phyloP scores from a whole-genome alignment of 2,888 invertebrate genomes.

The Drosophila pseudotalamancana region DNA sequence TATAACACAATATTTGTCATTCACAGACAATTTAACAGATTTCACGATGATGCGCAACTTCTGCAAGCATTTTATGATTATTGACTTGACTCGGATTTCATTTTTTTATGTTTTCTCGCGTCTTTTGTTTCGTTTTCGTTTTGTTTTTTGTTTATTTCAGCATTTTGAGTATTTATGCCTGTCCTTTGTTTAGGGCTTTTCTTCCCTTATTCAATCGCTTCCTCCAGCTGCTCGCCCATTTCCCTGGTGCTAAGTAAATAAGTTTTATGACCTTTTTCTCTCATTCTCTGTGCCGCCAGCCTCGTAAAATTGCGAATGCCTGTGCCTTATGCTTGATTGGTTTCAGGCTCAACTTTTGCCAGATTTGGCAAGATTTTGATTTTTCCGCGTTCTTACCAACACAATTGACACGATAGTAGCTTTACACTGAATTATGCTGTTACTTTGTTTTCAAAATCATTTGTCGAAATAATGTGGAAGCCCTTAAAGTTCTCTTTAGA shows the following conservation, averaged over 20 bases:
- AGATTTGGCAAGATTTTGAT: slow-evolving; percentile 14
- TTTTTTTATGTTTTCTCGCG: slow-evolving; percentile 24
- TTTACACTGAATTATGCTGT: background rate
- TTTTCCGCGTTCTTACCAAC: background rate
- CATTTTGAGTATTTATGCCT: slow-evolving; percentile 53
- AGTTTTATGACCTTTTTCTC: slow-evolving; percentile 72
- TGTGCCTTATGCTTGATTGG: slow-evolving; percentile 72
- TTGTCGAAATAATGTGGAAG: too few relatives aligned
- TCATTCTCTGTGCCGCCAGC: slow-evolving; percentile 32
- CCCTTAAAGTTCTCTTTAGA: background rate
- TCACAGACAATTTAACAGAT: slow-evolving; percentile 77
- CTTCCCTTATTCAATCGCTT: slow-evolving; percentile 11
- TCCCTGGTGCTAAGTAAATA: slow-evolving; percentile 71
- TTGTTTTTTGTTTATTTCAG: slow-evolving; percentile 32
- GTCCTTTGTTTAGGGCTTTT: slow-evolving; percentile 58
- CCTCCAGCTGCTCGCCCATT: slow-evolving; percentile 32
- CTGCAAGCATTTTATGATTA: slow-evolving; percentile 67
- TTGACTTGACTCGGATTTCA: slow-evolving; percentile 55
- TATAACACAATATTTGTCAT: slow-evolving; percentile 79
- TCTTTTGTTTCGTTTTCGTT: slow-evolving; percentile 7
- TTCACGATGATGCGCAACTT: slow-evolving; percentile 44
- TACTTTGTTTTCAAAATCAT: background rate
- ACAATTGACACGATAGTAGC: slow-evolving; percentile 1
- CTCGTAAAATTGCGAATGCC: slow-evolving; percentile 66
- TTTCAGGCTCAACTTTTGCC: slow-evolving; percentile 47